Conservation (phyloP, 2,797 vertebrate species). For the Lacerta bilineata region DNA sequence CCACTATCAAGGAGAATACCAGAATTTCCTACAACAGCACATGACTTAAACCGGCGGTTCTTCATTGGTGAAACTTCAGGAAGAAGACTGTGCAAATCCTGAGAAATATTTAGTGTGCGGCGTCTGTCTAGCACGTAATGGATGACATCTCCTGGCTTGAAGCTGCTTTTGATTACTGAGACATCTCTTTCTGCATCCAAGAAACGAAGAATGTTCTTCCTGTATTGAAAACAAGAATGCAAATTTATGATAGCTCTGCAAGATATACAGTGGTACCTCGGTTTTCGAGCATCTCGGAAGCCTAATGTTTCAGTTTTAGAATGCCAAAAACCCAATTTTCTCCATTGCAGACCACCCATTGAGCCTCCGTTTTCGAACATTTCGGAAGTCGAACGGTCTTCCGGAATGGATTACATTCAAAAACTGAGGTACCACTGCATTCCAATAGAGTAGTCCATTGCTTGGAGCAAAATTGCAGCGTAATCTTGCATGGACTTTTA, state of each 20-base stretch:
- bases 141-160: conserved; percentile 89
- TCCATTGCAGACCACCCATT: no score
- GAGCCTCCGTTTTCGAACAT: rapidly evolving
- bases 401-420: no score
- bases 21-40: conserved; percentile 92
- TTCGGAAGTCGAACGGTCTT: no score
- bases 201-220: conserved; percentile 90
- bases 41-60: conserved; percentile 87
- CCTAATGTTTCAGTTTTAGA: no score
- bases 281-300: no score
- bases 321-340: no score
- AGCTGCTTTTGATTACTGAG: conserved; percentile 89
- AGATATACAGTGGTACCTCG: neutral
- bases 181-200: conserved; percentile 90
- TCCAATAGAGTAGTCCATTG: neutral
- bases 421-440: neutral
- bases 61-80: conserved; percentile 91
- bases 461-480: neutral
- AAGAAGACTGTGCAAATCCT: conserved; percentile 86
- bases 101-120: conserved; percentile 87
- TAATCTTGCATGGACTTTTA: neutral
- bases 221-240: conserved; percentile 66
- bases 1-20: conserved; percentile 87
- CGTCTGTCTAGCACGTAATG: conserved; percentile 89
- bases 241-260: neutral